Conservation (phyloP, 2,113 vertebrate species). For the Chlamydotis undulata region DNA sequence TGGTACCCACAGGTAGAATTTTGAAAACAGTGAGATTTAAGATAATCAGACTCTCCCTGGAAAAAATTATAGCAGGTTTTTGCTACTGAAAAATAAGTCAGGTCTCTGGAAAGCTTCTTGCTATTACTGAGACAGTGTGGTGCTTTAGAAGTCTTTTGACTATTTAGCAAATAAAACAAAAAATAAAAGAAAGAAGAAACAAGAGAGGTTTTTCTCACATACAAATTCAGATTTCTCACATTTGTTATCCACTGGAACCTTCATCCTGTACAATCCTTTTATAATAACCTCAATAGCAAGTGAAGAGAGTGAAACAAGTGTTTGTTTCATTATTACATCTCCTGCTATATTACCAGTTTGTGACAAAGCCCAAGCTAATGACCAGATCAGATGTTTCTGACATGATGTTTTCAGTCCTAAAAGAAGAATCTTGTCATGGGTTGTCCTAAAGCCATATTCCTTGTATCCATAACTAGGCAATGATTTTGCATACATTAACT, state of each 20-base stretch:
- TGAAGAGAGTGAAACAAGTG: background rate
- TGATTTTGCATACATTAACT: background rate
- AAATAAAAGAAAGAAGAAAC: background rate
- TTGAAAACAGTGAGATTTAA: background rate
- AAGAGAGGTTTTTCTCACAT: background rate
- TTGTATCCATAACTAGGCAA: background rate
- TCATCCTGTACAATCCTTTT: background rate
- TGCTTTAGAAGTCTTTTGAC: background rate
- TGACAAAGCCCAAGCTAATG: background rate
- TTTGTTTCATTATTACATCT: background rate
- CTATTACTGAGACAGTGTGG: background rate
- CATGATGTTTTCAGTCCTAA: background rate
- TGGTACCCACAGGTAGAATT: background rate
- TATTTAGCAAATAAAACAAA: background rate
- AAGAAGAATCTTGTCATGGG: background rate
- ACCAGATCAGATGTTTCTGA: background rate
- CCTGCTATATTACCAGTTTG: background rate
- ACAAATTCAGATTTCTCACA: background rate
- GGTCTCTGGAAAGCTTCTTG: background rate
- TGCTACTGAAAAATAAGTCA: background rate
- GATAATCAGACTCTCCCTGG: background rate
- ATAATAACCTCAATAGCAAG: background rate
- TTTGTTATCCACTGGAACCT: background rate
- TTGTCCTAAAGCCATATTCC: background rate
- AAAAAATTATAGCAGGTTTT: background rate